phyloP scores from a whole-genome alignment of 2,797 vertebrate genomes.

The Momotus momota region DNA sequence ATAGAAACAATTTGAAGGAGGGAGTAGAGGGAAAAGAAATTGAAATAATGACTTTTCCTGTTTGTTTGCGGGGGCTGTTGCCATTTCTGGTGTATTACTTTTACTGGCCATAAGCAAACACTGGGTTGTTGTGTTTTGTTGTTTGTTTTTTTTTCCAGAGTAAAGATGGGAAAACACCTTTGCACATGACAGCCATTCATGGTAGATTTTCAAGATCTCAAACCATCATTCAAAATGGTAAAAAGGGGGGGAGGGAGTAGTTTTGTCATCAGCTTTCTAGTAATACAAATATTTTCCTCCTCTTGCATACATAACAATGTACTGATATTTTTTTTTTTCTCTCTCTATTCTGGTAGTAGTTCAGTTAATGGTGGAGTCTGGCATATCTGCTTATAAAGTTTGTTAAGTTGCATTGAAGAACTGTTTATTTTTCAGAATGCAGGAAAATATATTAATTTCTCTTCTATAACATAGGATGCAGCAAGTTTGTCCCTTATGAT shows the following conservation, averaged over 20 bases:
- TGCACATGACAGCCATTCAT: slow-evolving; percentile 99
- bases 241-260: slow-evolving; percentile 40
- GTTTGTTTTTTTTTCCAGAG: slow-evolving; percentile 82
- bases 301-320: not conserved
- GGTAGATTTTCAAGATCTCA: slow-evolving; percentile 98
- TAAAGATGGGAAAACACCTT: slow-evolving; percentile 97
- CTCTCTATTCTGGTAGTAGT: not conserved
- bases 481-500: not conserved
- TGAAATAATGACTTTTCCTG: not conserved
- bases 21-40: not conserved
- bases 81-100: not conserved
- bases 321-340: not conserved
- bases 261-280: not conserved
- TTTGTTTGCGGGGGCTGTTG: not conserved
- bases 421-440: not conserved
- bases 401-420: not conserved
- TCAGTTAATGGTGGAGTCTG: not conserved
- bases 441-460: not conserved
- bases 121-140: not conserved
- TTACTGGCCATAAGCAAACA: not conserved
- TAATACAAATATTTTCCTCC: not conserved
- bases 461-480: not conserved
- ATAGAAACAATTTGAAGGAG: not conserved
- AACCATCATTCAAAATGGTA: slow-evolving; percentile 97
- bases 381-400: not conserved